Percentiles rank a stretch among this genome's conserved stretches.
Conservation (phyloP, 30 jellyfish, hydroid and myxozoan genomes). For the Aurelia coerulea region DNA sequence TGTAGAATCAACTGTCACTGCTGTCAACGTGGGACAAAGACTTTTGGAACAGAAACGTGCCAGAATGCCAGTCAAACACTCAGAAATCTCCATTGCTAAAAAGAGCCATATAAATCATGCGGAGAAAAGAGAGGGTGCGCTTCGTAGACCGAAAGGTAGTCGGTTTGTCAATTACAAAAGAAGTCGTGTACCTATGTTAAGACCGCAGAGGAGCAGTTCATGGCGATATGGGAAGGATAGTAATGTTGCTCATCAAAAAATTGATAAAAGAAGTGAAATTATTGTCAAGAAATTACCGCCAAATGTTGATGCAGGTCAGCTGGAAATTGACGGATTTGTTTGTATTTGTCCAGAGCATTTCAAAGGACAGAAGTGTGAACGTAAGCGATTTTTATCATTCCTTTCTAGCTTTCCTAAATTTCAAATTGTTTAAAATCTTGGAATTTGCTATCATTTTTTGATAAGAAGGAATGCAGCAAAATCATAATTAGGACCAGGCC, state of each 20-base stretch:
- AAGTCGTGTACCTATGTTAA: not conserved
- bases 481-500: no score
- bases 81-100: slow-evolving; percentile 16
- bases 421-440: no score
- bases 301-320: slow-evolving; percentile 62
- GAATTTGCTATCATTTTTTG: no score
- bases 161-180: not conserved
- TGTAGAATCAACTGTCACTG: not conserved
- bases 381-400: slow-evolving; percentile 17
- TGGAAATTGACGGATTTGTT: slow-evolving; percentile 83
- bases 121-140: not conserved
- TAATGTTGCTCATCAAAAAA: not conserved
- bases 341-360: slow-evolving; percentile 86
- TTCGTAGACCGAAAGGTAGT: not conserved
- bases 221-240: slow-evolving; percentile 34
- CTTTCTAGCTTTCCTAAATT: no score
- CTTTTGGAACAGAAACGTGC: not conserved
- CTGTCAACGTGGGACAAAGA: not conserved
- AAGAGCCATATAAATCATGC: slow-evolving; percentile 8
- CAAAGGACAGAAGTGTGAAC: slow-evolving; percentile 89
- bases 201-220: not conserved
- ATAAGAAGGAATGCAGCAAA: no score
- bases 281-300: slow-evolving; percentile 43
- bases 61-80: slow-evolving; percentile 15
- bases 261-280: slow-evolving; percentile 28